A percentile compares a stretch with the other conserved stretches of the same genome.
Conservation (phyloP, 2,113 vertebrate species). For the human (Homo sapiens) region GRCh38 chr14:94286501-94287000, state of each 20-base stretch:
- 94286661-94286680: not conserved
- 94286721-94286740: not conserved
- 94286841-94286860: not conserved
- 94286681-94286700: not conserved
- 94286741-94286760: not conserved
- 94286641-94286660: not conserved
- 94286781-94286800: not conserved
- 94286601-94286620: not conserved
- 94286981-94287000: not conserved
- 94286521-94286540: not conserved
- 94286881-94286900: not conserved
- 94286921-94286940: not conserved
- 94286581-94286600: not conserved
- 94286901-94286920: not conserved
- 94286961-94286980: not conserved
- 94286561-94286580: not conserved
- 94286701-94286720: not conserved
- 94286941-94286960: not conserved
- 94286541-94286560: not conserved
- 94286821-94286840: not conserved
- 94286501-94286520: not conserved
- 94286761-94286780: not conserved
- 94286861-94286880: not conserved
- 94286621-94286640: not conserved
- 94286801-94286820: not conserved